Base-by-base conservation (phyloP, 92 coral and sea anemone species). In the Palythoa grandis region DNA sequence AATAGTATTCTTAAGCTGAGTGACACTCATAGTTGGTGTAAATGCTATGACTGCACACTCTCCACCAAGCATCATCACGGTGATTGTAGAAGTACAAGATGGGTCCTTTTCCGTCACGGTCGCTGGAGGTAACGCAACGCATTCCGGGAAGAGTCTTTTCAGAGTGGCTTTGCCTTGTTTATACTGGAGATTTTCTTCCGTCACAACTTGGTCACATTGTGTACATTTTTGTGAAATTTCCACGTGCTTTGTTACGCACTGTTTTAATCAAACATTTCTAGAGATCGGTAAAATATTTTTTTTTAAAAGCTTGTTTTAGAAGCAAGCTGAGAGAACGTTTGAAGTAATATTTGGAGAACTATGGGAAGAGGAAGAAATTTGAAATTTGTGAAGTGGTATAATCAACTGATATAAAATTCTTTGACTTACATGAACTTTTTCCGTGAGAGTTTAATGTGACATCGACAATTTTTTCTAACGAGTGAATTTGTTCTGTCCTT, bases 41-140 rank as follows among this genome's bases (percentile, higher is more conserved):
- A 86, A 93, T 14, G 69, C 75, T 50, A 96, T 47, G n/a, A 91
- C 93, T 11, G 98, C 91, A 22, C 92, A 87, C 87, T 96, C 99
- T 35, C 99, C 99, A 53, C 98, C 96, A 79, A 96, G 82, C 88
- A 95, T 91, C 38, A 92, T 91, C 54, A 96, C 91, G 61, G 93
- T 89, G 20, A 93, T 89, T 15, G 94, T 88, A 80, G 91, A 16
- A 8, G 73, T 69, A 60, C 52, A 25, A n/a, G 82, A 38, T 8
- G 54, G 37, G n/a, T 48, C 53, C 20, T 22, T 58, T 79, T 79
- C 78, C 2, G 92, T 74, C 72, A 74, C 65, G 70, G 88, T 72
- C 8, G 88, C 87, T 17, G 79, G 87, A 0, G 87, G 76, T 53
- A 84, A 37, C 70, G 88, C 90, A 43, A 87, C 86, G 20, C 92